phyloP scores from a whole-genome alignment of 2,888 invertebrate species.

The Synergus itoensis region DNA sequence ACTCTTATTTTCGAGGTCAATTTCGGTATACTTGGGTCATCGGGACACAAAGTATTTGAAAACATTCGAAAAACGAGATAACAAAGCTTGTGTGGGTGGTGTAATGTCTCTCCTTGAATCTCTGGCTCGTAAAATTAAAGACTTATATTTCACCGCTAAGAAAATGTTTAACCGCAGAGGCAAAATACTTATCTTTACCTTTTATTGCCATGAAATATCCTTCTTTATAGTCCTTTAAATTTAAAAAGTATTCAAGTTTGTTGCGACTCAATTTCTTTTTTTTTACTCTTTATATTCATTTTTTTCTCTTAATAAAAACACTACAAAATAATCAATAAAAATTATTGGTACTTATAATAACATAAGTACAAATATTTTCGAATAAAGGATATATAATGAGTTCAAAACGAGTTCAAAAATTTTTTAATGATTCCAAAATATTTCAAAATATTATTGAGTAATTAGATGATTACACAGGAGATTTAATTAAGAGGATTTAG shows the following conservation, averaged over 20 bases:
- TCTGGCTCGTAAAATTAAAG: background rate
- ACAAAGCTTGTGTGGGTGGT: background rate
- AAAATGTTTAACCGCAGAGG: background rate
- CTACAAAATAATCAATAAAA: too few species aligned
- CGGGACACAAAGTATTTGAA: constrained; percentile 22
- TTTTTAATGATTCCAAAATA: too few species aligned
- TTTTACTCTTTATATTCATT: too few species aligned
- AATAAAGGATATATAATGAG: too few species aligned
- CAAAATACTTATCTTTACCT: background rate
- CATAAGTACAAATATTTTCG: too few species aligned
- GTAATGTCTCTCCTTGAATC: background rate
- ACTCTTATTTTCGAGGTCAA: constrained; percentile 41
- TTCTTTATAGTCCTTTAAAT: background rate
- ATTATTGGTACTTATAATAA: background rate
- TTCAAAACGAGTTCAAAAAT: too few species aligned
- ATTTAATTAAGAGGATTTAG: too few species aligned
- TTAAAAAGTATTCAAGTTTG: background rate
- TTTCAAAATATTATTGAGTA: too few species aligned
- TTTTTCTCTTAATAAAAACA: too few species aligned
- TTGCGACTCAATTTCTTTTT: background rate
- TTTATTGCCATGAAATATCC: background rate
- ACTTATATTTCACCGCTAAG: background rate
- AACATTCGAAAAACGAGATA: background rate
- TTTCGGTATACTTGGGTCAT: constrained; percentile 38
- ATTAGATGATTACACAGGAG: too few species aligned